Base-by-base conservation (phyloP, 2,888 invertebrate species). In the Eurois occulta region DNA sequence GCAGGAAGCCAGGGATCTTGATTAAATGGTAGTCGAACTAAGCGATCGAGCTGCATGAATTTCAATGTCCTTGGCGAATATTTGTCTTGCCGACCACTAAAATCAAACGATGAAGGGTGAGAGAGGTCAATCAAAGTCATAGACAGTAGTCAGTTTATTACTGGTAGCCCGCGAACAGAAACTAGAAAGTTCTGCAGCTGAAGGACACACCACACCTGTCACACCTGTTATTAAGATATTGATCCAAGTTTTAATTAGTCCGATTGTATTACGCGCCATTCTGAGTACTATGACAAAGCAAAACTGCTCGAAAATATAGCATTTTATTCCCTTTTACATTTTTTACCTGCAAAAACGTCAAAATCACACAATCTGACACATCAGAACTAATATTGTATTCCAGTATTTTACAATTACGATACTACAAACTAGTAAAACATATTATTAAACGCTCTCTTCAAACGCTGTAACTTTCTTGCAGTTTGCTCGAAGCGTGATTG, bases 41-140 rank as follows among this genome's bases (percentile, higher is more conserved):
- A 43, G 43, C 43, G n/a, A 82, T 58, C 32, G 21, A 55, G 65
- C 16, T 32, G 38, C n/a, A n/a, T 28, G 32, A 75, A 48, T 55
- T 55, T 46, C 76, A 75, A n/a, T 75, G 32, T n/a, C 52, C 24
- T 75, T 46, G 28, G 32, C 10, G 18, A 38, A 38, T 64, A 46
- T 46, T 55, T 55, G 46, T 32, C 8, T 52, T 38, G 43, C 64
- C 73, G 11, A 52, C 43, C 43, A 28, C 21, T 32, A 32, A 38
- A 28, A 58, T 32, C 18, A 69, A 58, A 32, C 10, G 13, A 32
- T 32, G 32, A n/a, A 4, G 18, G 16, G 48, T 28, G n/a, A 3
- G n/a, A 18, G n/a, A 21, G 7, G n/a, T 65, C 21, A 55, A 52
- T 43, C 35, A 41, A 43, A 58, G 41, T 41, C 43, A 4, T n/a